Conservation (phyloP, 2,113 vertebrate genomes). For the Atrichornis clamosus region DNA sequence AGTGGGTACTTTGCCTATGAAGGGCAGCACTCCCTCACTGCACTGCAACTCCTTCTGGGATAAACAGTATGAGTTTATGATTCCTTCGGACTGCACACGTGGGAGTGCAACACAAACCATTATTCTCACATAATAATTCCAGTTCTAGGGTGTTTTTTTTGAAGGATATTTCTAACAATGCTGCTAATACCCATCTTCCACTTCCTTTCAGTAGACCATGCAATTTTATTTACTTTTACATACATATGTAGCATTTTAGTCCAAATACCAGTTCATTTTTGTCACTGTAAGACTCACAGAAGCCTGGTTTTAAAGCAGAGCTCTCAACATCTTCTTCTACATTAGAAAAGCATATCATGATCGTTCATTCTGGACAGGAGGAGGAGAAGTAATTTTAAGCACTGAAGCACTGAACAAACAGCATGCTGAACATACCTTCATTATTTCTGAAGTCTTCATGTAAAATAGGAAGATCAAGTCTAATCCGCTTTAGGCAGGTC, state of each 20-base stretch:
- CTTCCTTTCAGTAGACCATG: not conserved
- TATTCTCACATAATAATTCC: rapidly evolving
- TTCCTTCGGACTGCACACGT: not conserved
- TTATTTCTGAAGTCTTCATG: constrained; percentile 83
- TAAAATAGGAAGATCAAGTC: constrained; percentile 89
- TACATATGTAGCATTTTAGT: not conserved
- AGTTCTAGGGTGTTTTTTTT: rapidly evolving
- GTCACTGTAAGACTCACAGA: not conserved
- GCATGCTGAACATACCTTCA: constrained; percentile 55
- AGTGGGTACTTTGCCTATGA: rapidly evolving
- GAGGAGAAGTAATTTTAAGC: not conserved
- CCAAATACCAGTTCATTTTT: not conserved
- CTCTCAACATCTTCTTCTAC: not conserved
- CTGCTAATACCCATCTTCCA: not conserved
- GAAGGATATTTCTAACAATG: not conserved
- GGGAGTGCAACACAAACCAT: not conserved
- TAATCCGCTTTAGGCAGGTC: constrained; percentile 94
- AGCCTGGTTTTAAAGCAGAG: not conserved
- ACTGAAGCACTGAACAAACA: not conserved
- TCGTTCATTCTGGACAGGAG: not conserved
- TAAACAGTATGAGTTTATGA: rapidly evolving
- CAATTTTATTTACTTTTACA: not conserved
- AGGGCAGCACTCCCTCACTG: not conserved
- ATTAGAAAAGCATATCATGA: rapidly evolving
- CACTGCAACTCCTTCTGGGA: rapidly evolving